These are phyloP conservation scores for Fistularia commersonii DNA, from an alignment of 2,797 vertebrate genomes.

Conservation along the genomic window DNA sequence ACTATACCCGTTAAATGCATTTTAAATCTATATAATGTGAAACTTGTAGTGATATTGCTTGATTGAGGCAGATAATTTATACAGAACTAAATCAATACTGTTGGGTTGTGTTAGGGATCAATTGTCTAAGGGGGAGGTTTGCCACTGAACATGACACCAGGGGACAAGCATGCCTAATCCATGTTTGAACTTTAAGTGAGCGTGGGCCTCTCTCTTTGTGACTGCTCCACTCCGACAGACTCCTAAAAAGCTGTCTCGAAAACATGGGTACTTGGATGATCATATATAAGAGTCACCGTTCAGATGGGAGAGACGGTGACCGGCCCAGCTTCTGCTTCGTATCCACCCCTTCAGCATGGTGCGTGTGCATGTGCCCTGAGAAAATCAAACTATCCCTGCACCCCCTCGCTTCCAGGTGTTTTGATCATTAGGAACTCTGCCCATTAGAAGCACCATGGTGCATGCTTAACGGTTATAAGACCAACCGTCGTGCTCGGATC, in stretches of 20 bases:
- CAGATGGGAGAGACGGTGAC: constrained; percentile 14
- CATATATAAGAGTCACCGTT: constrained; percentile 18
- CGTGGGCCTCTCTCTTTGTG: constrained; percentile 55
- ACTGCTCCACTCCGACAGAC: constrained; percentile 41
- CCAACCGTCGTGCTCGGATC: constrained; percentile 77
- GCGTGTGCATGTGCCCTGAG: constrained; percentile 43
- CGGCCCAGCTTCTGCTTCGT: constrained; percentile 15
- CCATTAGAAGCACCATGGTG: constrained; percentile 57
- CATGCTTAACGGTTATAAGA: constrained; percentile 74
- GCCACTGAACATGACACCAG: constrained; percentile 70
- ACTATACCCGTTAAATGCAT: constrained; percentile 53
- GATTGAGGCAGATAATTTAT: constrained; percentile 59
- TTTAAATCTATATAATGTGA: constrained; percentile 32
- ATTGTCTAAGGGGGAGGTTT: constrained; percentile 52
- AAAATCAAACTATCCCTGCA: constrained; percentile 30
- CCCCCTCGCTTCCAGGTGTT: constrained; percentile 73
- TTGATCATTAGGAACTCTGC: constrained; percentile 70
- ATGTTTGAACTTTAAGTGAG: constrained; percentile 69
- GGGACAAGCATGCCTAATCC: constrained; percentile 71
- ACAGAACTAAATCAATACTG: constrained; percentile 63
- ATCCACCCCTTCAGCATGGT: constrained; percentile 20
- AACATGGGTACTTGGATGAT: constrained; percentile 33
- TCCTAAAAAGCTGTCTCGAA: constrained; percentile 24
- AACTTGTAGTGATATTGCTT: constrained; percentile 39
- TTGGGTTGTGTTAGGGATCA: constrained; percentile 50